Evolutionary conservation across 2,113 vertebrate genomes (phyloP), one percentile per base, ranked within the genome.

Genomic region (Anthoscopus minutus): DNA sequence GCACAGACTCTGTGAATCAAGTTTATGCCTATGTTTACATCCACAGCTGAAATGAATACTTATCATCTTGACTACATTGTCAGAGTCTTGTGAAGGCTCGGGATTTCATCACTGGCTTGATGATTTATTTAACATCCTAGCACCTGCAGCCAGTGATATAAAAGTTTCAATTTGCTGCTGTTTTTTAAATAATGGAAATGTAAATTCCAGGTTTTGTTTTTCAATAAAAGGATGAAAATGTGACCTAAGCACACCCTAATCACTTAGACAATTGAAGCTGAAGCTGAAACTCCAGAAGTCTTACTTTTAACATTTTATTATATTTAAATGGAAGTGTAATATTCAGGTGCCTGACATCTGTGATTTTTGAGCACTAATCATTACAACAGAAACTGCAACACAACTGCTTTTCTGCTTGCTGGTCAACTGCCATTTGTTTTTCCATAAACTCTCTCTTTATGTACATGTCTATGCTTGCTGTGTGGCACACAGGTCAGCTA

Each of bases 71-170:
- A 85, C 79, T 69, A 9, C 15, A 37, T 80, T 72, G n/a, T 54
- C 71, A 82, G 27, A 20, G 54, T 58, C 66, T 69, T 77, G 58
- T 82, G 64, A 96, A 51, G 66, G 57, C 74, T 86, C 47, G 78
- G 73, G 79, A 89, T 91, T 95, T 95, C 67, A 79, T 95, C 79
- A 56, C 50, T 20, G 22, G 42, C 47, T 81, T 66, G 53, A 48
- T 89, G 73, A 86, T 93, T 94, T 89, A 89, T 91, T 91, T 94
- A 94, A 80, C 70, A 58, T 54, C 47, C 33, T 76, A 62, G 54
- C 66, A 92, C 74, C 87, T 89, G 66, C 45, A 80, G 62, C n/a
- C 58, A 88, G 58, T 73, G 70, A 82, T 65, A 42, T 80, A 87
- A 93, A 94, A 92, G 61, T 47, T 62, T 73, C 66, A 42, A 33